Evolutionary conservation across 2,888 invertebrate species (phyloP).

Genomic region (Cheilosia urbana): DNA sequence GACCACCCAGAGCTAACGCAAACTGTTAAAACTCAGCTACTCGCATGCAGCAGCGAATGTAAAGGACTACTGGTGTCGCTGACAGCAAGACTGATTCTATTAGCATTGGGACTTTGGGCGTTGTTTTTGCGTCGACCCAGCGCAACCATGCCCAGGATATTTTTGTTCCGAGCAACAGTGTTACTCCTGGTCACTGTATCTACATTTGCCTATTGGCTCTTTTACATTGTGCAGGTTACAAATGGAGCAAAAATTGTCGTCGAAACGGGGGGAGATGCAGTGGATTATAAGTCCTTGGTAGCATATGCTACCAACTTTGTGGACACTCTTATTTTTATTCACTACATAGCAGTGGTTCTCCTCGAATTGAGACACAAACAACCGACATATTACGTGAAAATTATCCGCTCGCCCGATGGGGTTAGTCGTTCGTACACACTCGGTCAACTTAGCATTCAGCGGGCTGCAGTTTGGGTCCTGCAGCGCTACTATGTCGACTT

Average conservation of each 20-base stretch:
- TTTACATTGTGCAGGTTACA: conserved; percentile 95
- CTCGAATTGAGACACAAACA: conserved; percentile 97
- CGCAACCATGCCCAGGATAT: conserved; percentile 95
- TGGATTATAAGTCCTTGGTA: conserved; percentile 94
- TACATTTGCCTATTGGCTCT: conserved; percentile 98
- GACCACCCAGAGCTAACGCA: conserved; percentile 88
- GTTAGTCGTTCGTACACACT: conserved; percentile 94
- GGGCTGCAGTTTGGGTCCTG: conserved; percentile 97
- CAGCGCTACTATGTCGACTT: conserved; percentile 98
- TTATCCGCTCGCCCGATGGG: conserved; percentile 98
- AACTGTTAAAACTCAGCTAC: conserved; percentile 87
- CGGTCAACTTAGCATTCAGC: conserved; percentile 95
- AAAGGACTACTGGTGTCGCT: conserved; percentile 96
- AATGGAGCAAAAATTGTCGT: conserved; percentile 92
- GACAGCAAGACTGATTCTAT: conserved; percentile 94
- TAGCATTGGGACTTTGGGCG: conserved; percentile 96
- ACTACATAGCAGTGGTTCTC: conserved; percentile 96
- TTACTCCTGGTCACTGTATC: conserved; percentile 94
- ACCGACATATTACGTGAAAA: conserved; percentile 94
- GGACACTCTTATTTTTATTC: conserved; percentile 97
- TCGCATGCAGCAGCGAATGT: conserved; percentile 96
- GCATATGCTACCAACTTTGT: conserved; percentile 96
- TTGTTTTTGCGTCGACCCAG: conserved; percentile 93
- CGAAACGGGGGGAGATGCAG: conserved; percentile 89
- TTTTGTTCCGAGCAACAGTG: conserved; percentile 95